A percentile compares a stretch with the other conserved stretches of the same genome.
Evolutionary conservation across 2,113 vertebrate species (phyloP).

Genomic region (human (Homo sapiens)): DNA sequence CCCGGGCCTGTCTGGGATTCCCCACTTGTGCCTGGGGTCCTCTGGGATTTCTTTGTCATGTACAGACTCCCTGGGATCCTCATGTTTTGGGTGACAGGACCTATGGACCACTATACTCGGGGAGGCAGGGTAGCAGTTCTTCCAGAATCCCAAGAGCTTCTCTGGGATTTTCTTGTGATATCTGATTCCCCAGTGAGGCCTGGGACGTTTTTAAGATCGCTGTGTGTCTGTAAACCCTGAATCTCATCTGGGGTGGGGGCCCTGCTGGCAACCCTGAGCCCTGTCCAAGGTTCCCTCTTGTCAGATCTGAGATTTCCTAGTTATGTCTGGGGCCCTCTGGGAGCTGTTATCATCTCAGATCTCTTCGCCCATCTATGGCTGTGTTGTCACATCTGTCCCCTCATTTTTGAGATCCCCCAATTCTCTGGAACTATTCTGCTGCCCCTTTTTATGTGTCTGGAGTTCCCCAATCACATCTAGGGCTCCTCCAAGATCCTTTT

Average conservation of each 20-base stretch:
- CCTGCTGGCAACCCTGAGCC: background rate
- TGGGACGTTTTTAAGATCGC: background rate
- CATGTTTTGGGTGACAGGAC: background rate
- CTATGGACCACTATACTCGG: background rate
- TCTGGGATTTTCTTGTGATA: background rate
- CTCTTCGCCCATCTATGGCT: background rate
- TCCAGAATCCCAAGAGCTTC: background rate
- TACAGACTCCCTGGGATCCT: background rate
- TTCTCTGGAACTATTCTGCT: background rate
- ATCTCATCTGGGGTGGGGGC: background rate
- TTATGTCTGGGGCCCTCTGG: background rate
- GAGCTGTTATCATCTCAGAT: background rate
- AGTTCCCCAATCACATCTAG: background rate
- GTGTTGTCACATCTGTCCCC: background rate
- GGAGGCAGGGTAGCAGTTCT: background rate
- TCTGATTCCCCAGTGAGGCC: background rate
- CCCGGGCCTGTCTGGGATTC: slow-evolving; percentile 25
- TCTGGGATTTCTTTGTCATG: background rate
- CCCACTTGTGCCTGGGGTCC: background rate
- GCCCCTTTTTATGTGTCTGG: background rate
- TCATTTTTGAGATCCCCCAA: background rate
- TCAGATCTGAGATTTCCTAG: background rate
- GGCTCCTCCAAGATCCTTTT: background rate
- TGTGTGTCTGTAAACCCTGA: background rate
- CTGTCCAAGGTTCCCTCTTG: background rate